A percentile compares a stretch with the other conserved stretches of the same genome.
phyloP scores from a whole-genome alignment of 1,140 invertebrate species.

The Zaprionus ornatus region DNA sequence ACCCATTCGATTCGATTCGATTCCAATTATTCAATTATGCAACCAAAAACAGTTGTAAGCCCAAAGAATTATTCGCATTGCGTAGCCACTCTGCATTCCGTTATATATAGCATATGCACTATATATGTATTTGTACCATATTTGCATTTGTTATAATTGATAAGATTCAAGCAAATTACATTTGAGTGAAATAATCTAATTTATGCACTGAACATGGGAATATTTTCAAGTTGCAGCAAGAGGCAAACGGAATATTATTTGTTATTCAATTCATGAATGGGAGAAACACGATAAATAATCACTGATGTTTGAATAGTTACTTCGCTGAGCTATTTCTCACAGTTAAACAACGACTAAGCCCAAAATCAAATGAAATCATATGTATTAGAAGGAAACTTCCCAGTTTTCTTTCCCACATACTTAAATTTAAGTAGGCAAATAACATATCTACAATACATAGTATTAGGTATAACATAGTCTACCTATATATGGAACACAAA shows the following conservation, averaged over 20 bases:
- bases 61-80: conserved; percentile 13
- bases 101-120: neutral
- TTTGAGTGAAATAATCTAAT: neutral
- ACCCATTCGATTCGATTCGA: neutral
- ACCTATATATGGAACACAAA: neutral
- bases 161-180: neutral
- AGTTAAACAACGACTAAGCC: neutral
- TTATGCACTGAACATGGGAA: neutral
- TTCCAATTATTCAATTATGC: conserved; percentile 30
- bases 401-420: no score
- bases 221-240: neutral
- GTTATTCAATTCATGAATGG: neutral
- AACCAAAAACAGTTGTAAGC: conserved; percentile 19
- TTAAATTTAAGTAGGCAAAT: no score
- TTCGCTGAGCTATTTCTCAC: neutral
- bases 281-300: neutral
- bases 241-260: neutral
- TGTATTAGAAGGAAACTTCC: neutral
- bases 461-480: neutral
- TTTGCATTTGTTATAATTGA: neutral
- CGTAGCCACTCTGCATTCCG: neutral
- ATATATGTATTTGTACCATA: neutral
- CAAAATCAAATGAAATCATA: neutral
- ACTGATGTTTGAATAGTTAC: no score
- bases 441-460: no score